Base-by-base conservation (phyloP, 2,797 vertebrate species). In the Acanthopagrus latus region DNA sequence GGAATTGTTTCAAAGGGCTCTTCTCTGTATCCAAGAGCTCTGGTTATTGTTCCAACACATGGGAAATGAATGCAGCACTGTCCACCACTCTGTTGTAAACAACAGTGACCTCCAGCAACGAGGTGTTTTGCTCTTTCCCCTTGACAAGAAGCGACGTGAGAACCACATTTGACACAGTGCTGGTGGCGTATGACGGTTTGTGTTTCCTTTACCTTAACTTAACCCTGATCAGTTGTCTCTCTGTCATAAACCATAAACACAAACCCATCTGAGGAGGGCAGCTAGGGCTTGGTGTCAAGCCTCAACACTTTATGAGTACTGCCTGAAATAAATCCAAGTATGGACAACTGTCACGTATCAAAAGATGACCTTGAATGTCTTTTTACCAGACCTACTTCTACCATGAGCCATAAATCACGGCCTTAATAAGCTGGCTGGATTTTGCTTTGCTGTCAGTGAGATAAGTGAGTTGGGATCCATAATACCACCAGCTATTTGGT, bases 31-130 rank as follows among this genome's bases (percentile, higher is more conserved):
- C 47, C 33, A 56, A 17, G 63, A 48, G 55, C 50, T 83, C 81
- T 69, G 33, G 64, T 80, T 68, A 75, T 79, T 77, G 70, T 73
- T 72, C 57, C 60, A 80, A 71, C 72, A 84, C 77, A 88, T 84
- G 83, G 82, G 84, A 60, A 82, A 70, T 25, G 54, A 71, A 48
- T 18, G 27, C 66, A 64, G 33, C 67, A 66, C 58, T 67, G 75
- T 85, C 74, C 70, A 38, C 81, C 82, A 80, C 25, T 76, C 48
- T 54, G 65, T 27, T 68, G 63, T 78, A 79, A 91, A 78, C 86
- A 90, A 75, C 67, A 21, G 54, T 67, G 58, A 56, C 38, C 51
- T 76, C 44, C 25, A 64, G 18, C 48, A 55, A 2, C 18, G 44
- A 64, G 20, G n/a, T 71, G 52, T 76, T 68, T 58, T 73, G 73